These are phyloP conservation scores for Spisula subtruncata DNA, from an alignment of 2,888 invertebrate genomes.

Conservation along the genomic window DNA sequence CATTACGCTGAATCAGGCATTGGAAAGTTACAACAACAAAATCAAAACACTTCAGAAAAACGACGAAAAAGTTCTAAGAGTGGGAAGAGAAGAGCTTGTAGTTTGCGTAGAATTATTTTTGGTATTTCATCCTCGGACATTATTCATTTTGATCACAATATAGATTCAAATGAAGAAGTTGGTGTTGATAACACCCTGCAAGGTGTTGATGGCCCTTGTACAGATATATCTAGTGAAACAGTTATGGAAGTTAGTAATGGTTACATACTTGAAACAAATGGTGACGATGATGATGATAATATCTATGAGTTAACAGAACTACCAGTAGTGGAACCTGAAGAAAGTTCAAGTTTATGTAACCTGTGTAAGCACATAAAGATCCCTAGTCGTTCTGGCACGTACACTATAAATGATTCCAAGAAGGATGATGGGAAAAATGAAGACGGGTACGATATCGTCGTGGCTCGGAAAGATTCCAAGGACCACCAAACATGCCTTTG, in stretches of 20 bases:
- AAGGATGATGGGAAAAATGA: slow-evolving; percentile 10
- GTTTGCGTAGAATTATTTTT: slow-evolving; percentile 38
- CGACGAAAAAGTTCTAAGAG: slow-evolving; percentile 29
- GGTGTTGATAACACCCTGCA: background rate
- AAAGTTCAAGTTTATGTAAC: background rate
- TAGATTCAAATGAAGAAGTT: background rate
- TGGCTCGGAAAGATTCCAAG: background rate
- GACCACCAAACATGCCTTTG: background rate
- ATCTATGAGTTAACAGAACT: slow-evolving; percentile 6
- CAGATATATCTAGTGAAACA: background rate
- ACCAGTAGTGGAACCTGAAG: background rate
- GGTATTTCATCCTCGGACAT: background rate
- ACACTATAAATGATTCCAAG: background rate
- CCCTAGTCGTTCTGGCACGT: background rate
- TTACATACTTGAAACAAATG: slow-evolving; percentile 6
- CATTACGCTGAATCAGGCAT: slow-evolving; percentile 30
- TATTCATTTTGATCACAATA: background rate
- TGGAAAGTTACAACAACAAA: background rate
- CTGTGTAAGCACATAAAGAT: background rate
- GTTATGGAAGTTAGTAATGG: background rate
- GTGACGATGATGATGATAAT: background rate
- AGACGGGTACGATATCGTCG: background rate
- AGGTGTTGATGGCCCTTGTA: background rate
- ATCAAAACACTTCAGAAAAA: background rate
- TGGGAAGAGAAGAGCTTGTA: slow-evolving; percentile 15